Base-by-base conservation (phyloP, 2,113 vertebrate genomes). In the Pteropus alecto region DNA sequence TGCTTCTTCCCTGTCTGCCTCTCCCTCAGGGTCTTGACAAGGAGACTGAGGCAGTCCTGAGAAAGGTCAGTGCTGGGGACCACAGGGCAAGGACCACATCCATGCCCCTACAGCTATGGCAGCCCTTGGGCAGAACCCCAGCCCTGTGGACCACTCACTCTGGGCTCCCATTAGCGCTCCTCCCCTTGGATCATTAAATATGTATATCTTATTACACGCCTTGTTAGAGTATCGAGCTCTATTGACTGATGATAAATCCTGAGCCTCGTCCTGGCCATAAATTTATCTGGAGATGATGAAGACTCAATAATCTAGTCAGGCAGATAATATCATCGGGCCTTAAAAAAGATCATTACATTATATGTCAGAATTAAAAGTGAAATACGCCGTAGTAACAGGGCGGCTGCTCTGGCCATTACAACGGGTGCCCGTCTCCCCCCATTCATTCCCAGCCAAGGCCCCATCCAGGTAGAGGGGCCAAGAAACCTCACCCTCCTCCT, bases 161-260 rank as follows among this genome's bases (percentile, higher is more conserved):
- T 58, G 85, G 89, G 94, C 87, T 94, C 90, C 97, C 90, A 82
- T 97, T 96, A 92, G 88, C 24, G 21, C 96, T 79, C 96, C 98
- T 95, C 97, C 95, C 99, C 99, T 99, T 98, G 98, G 99, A 99
- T 99, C 99, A 99, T 99, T 99, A 99, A 99, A 99, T 99, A 99
- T 99, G 99, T 99, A 99, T 99, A 99, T 99, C 99, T 99, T 99
- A 99, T 99, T 99, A 99, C 99, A 99, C 98, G 99, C 98, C 99
- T 99, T 99, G 98, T 99, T 99, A 98, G 98, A 98, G 98, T 99
- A 99, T 99, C 98, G 98, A 99, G 98, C 98, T 99, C 98, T 98
- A 99, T 99, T 99, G 99, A 99, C 99, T 99, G 99, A 99, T 99
- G 99, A 99, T 99, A 99, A 99, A 99, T 99, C 99, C 99, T 98